A percentile compares a stretch with the other conserved stretches of the same genome.
Conservation (phyloP, 2,113 vertebrate species). For the Prunella himalayana region DNA sequence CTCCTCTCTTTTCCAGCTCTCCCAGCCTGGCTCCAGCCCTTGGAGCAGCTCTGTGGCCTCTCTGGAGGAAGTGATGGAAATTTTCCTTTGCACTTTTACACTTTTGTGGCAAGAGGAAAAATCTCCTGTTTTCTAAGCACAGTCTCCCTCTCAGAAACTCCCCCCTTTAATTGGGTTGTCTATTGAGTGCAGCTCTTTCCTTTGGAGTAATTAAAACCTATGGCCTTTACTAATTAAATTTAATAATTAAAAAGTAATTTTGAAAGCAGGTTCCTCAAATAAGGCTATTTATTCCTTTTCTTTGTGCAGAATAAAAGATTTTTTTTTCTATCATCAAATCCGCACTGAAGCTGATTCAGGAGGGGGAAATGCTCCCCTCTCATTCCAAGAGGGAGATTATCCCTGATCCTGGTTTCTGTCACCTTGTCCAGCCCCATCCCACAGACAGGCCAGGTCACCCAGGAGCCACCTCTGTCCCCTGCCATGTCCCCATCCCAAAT, state of each 20-base stretch:
- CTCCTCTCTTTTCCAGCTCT: not conserved
- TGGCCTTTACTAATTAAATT: not conserved
- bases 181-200: not conserved
- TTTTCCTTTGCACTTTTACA: not conserved
- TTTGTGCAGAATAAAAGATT: not conserved
- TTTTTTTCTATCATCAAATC: not conserved
- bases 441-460: not conserved
- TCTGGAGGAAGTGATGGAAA: not conserved
- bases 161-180: not conserved
- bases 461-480: not conserved
- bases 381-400: not conserved
- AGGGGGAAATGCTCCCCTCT: not conserved
- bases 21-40: not conserved
- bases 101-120: not conserved
- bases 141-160: not conserved
- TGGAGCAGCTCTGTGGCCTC: not conserved
- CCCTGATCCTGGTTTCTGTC: not conserved
- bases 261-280: not conserved
- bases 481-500: not conserved
- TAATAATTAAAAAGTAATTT: not conserved
- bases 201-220: not conserved
- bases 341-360: not conserved
- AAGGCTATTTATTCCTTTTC: not conserved
- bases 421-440: rapidly evolving
- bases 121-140: not conserved